Base-by-base conservation (phyloP, 2,888 invertebrate species). In the Neoitamus cyanurus region DNA sequence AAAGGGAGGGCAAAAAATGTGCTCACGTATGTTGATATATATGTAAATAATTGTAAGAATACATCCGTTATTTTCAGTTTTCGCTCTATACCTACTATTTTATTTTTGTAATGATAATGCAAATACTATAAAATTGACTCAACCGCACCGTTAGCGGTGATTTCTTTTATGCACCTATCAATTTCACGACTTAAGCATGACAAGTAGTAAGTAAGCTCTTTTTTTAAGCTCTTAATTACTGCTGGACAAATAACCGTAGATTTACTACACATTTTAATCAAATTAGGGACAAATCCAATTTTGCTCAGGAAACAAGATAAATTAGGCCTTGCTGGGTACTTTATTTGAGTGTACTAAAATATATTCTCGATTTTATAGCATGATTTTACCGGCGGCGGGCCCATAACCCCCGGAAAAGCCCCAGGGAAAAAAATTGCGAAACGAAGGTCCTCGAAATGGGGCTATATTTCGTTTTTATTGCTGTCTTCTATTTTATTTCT, bases 401-500 rank as follows among this genome's bases (percentile, higher is more conserved):
- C 42, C 42, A 42, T 42, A 42, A 15, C 42, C 42, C 42, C 42
- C n/a, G 20, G 2, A 25, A 58, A 1, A 58, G 7, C 20, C 58
- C 20, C 20, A 58, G 58, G 58, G 20, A 11, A 58, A 37, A 42
- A 58, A 58, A 58, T 58, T 15, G 25, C 25, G 20, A 15, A 58
- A 58, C 20, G 9, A 58, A 58, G 58, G 58, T 25, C 25, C 58
- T 7, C 58, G 58, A 58, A 58, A 58, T 58, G 58, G 20, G 58
- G 58, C 58, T 58, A 58, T 58, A 58, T 58, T 58, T 58, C 58
- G 58, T 58, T 58, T 58, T 58, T 58, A 58, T 58, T 58, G 58
- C 20, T 58, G 58, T 58, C 58, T 58, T 58, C 58, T 58, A 58
- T 58, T 58, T 58, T 58, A 58, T 25, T 58, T 58, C 58, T 11